Conservation (phyloP, 2,113 vertebrate genomes). For the Alethe diademata region DNA sequence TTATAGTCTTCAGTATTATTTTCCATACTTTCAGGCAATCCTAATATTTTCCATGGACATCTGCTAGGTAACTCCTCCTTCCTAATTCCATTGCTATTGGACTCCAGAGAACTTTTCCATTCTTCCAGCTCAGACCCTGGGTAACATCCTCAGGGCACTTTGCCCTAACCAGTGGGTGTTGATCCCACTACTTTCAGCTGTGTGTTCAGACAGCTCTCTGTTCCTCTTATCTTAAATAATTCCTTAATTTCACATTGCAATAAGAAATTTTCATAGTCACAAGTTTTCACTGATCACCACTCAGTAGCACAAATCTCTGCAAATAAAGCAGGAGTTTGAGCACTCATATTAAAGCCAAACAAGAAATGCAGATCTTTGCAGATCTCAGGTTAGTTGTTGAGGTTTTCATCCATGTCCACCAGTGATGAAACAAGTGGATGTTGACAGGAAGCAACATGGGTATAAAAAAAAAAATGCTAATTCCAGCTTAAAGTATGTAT, state of each 20-base stretch:
- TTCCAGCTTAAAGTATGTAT: neutral
- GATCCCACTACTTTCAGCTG: neutral
- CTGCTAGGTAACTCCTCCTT: neutral
- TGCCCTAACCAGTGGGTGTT: neutral
- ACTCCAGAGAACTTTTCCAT: neutral
- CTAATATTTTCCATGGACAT: neutral
- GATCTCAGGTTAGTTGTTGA: neutral
- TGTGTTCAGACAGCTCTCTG: neutral
- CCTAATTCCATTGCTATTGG: neutral
- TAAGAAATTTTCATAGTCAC: neutral
- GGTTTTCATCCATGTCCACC: neutral
- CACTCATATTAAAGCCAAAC: neutral
- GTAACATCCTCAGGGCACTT: neutral
- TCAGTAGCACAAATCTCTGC: neutral
- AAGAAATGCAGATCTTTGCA: neutral
- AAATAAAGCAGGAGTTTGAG: neutral
- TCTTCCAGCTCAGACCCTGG: neutral
- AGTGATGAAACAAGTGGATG: neutral
- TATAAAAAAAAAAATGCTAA: neutral
- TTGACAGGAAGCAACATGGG: neutral
- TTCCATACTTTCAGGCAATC: neutral
- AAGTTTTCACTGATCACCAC: neutral
- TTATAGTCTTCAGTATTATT: neutral
- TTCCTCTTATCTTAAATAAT: neutral
- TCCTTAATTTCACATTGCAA: neutral